These are phyloP conservation scores for Spilogale gracilis DNA, from an alignment of 2,113 vertebrate species.

Conservation along the genomic window DNA sequence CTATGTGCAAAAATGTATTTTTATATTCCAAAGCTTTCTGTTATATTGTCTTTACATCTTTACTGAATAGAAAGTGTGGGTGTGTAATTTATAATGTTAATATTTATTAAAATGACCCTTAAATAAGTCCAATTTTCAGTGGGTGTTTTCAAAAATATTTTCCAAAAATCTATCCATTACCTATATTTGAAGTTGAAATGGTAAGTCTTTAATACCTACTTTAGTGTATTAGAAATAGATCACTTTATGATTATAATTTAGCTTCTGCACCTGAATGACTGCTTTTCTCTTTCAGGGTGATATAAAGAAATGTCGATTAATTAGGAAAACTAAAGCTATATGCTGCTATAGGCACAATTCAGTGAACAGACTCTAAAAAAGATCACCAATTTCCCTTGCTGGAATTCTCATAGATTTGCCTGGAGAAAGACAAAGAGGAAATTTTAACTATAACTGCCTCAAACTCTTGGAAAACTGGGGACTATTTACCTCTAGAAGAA, in stretches of 20 bases:
- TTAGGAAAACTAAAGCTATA: neutral
- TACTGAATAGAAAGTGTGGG: neutral
- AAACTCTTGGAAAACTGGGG: neutral
- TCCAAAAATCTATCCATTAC: neutral
- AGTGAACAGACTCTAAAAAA: neutral
- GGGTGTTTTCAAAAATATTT: neutral
- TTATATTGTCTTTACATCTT: slow-evolving; percentile 55
- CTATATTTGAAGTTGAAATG: neutral
- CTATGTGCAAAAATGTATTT: slow-evolving; percentile 71
- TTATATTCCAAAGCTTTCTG: slow-evolving; percentile 70
- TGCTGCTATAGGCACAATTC: neutral
- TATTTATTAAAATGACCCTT: slow-evolving; percentile 17
- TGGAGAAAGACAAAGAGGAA: neutral
- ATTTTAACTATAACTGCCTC: neutral
- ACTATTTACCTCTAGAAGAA: neutral
- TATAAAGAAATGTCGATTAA: neutral
- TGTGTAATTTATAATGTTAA: slow-evolving; percentile 54
- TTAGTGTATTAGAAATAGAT: neutral
- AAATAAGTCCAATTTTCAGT: slow-evolving; percentile 44
- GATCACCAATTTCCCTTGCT: neutral
- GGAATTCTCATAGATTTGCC: neutral
- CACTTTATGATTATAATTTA: slow-evolving; percentile 30
- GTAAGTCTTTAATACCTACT: neutral
- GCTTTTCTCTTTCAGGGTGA: neutral
- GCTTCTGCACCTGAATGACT: neutral